phyloP scores from a whole-genome alignment of 2,797 vertebrate species.

The Dipus sagitta region DNA sequence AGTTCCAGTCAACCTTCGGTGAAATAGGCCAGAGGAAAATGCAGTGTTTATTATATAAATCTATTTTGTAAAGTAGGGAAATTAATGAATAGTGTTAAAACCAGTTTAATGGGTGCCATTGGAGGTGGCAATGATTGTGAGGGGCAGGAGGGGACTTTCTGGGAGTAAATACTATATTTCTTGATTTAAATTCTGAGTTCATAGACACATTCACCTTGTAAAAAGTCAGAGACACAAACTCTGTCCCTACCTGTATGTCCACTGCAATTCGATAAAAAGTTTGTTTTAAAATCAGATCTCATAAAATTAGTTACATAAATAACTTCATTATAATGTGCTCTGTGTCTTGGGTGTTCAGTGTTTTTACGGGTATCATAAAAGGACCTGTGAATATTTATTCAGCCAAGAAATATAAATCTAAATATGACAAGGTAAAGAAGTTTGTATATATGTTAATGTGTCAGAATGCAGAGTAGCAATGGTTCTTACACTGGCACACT shows the following conservation, averaged over 20 bases:
- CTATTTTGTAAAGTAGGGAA: not conserved
- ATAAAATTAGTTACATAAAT: constrained; percentile 2
- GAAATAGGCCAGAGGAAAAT: not conserved
- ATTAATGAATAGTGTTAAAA: not conserved
- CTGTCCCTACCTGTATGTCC: not conserved
- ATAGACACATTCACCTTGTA: not conserved
- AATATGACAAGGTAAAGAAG: not conserved
- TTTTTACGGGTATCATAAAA: not conserved
- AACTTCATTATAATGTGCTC: not conserved
- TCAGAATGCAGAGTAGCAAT: not conserved
- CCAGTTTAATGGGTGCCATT: too few species aligned
- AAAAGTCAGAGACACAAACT: not conserved
- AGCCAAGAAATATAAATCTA: not conserved
- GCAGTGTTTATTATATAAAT: not conserved
- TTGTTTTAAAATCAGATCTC: not conserved
- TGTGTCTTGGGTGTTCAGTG: not conserved
- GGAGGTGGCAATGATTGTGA: not conserved
- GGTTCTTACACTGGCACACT: not conserved
- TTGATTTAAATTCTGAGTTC: not conserved
- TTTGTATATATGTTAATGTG: too few species aligned
- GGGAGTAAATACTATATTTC: not conserved
- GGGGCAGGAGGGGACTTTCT: not conserved
- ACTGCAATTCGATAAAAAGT: not conserved
- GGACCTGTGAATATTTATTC: not conserved
- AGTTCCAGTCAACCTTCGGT: not conserved